phyloP scores from a whole-genome alignment of 2,113 vertebrate species.

The Malurus cyaneus region DNA sequence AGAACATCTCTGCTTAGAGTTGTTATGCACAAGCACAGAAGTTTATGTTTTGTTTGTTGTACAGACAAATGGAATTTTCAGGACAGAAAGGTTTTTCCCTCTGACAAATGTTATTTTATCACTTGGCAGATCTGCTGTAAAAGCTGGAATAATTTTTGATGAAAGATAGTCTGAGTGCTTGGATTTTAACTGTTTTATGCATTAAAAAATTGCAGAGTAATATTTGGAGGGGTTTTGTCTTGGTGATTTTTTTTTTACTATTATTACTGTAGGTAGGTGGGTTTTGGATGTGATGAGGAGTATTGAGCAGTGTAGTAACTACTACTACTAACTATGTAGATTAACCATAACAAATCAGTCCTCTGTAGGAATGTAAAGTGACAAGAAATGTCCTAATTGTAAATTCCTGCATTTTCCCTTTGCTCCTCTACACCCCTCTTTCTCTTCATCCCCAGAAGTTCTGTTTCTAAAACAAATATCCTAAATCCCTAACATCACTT shows the following conservation, averaged over 20 bases:
- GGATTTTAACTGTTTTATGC: neutral
- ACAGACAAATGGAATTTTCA: neutral
- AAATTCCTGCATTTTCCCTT: neutral
- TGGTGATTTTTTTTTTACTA: neutral
- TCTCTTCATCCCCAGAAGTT: neutral
- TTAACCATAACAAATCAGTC: neutral
- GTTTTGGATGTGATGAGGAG: neutral
- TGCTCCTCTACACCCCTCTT: accelerated
- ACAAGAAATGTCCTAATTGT: neutral
- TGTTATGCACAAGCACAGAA: neutral
- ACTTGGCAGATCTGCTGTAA: neutral
- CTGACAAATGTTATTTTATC: neutral
- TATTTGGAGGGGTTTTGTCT: neutral
- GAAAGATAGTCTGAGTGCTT: neutral
- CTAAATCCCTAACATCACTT: neutral
- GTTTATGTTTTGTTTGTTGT: neutral
- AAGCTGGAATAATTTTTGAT: neutral
- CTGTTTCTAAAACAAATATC: neutral
- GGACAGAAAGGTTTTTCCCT: neutral
- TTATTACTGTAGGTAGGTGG: neutral
- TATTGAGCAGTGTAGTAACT: neutral
- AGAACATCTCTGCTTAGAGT: neutral
- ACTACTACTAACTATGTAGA: neutral
- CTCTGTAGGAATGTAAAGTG: neutral
- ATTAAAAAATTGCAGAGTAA: neutral